Percentiles rank a stretch among this genome's conserved stretches.
These are phyloP conservation scores for Emesis furor DNA, from an alignment of 2,888 invertebrate species.

Conservation along the genomic window DNA sequence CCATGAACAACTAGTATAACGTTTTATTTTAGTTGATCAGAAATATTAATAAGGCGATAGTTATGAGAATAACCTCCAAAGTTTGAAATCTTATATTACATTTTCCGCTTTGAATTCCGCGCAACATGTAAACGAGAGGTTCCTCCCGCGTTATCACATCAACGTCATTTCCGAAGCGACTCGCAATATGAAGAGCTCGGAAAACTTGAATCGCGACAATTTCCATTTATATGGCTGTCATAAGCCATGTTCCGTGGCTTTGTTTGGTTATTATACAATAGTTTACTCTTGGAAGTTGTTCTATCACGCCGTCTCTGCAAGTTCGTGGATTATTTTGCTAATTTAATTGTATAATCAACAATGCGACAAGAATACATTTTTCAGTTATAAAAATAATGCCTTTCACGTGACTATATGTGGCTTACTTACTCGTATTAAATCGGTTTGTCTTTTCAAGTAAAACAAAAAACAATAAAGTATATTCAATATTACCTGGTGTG, in stretches of 20 bases:
- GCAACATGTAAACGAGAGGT: slow-evolving; percentile 53
- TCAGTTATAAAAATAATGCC: no score
- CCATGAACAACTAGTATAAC: no score
- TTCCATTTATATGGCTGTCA: slow-evolving; percentile 88
- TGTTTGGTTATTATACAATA: slow-evolving; percentile 78
- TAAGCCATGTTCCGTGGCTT: slow-evolving; percentile 83
- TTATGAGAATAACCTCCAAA: background rate
- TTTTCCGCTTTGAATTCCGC: slow-evolving; percentile 23
- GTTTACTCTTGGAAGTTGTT: slow-evolving; percentile 68
- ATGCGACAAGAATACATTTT: background rate
- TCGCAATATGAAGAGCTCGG: slow-evolving; percentile 80
- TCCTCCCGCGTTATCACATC: slow-evolving; percentile 56
- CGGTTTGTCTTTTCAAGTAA: no score
- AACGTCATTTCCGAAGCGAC: slow-evolving; percentile 83
- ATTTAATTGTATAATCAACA: slow-evolving; percentile 62
- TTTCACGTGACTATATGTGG: no score
- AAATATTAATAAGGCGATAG: background rate
- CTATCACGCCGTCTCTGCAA: slow-evolving; percentile 48
- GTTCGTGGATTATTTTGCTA: slow-evolving; percentile 62
- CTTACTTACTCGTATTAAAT: no score
- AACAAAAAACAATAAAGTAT: no score
- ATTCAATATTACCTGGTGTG: no score
- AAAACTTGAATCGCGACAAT: slow-evolving; percentile 87
- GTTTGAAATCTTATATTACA: slow-evolving; percentile 7
- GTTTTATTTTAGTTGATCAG: background rate